Base-by-base conservation (phyloP, 2,113 vertebrate species). In the Elachura formosa region DNA sequence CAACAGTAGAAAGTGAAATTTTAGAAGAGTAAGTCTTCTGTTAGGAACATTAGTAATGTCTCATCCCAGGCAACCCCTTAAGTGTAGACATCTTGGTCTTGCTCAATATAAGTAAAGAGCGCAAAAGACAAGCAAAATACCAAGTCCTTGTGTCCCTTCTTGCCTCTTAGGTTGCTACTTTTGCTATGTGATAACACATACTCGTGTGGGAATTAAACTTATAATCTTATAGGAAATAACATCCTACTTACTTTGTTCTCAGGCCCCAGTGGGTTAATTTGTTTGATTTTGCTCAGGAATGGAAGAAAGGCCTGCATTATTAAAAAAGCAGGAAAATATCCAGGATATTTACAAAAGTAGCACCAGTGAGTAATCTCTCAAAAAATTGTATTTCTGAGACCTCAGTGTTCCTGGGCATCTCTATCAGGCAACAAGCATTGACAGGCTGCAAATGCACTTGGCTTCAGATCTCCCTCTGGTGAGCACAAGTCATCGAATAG, bases 381-480 rank as follows among this genome's bases (percentile, higher is more conserved):
- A 67, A 93, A 79, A 58, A 52, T 36, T 1, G 1, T 89, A 22
- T 69, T 95, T 94, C 81, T 73, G 84, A 89, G 75, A 87, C 84
- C 79, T 94, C 71, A 24, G 22, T 29, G 40, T 43, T 52, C 21
- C 48, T 55, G 22, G 36, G 20, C 83, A 59, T 91, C 59, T 87
- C 77, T 48, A 6, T 66, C 83, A 75, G 31, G 69, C 80, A 93
- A 71, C 34, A 55, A 40, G 5, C 26, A 91, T 9, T 66, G 69
- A 95, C 80, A 95, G 56, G 41, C 52, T 88, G 36, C 54, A 96
- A 94, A 97, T 83, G 59, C 49, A 41, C 74, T 95, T 97, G 94
- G 41, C 51, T 81, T 81, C 64, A 80, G 64, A 93, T 54, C 49
- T 91, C 26, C 40, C 64, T 87, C 88, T 89, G 51, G 66, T 90